Conservation (phyloP, 2,888 invertebrate genomes). For the Biston stratarius region DNA sequence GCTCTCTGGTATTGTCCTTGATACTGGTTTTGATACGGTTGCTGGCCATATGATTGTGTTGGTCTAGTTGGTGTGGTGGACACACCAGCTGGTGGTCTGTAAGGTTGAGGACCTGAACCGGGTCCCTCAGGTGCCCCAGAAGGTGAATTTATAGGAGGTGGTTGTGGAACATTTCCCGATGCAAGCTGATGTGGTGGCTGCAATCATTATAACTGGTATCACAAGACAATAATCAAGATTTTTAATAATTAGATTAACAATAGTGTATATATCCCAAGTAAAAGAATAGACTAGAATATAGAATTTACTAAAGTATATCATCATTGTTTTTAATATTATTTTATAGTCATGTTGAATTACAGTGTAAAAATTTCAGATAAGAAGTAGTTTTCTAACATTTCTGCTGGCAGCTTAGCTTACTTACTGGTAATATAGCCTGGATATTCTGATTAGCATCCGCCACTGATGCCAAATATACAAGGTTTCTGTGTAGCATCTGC, state of each 20-base stretch:
- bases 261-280: too few species aligned
- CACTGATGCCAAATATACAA: constrained; percentile 97
- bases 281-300: too few species aligned
- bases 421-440: constrained; percentile 95
- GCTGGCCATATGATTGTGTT: constrained; percentile 89
- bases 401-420: constrained; percentile 49
- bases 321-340: too few species aligned
- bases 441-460: constrained; percentile 99
- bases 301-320: too few species aligned
- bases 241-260: too few species aligned
- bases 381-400: too few species aligned
- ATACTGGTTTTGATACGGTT: constrained; percentile 89
- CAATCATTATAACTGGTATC: constrained; percentile 49
- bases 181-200: constrained; percentile 87
- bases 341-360: too few species aligned
- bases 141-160: constrained; percentile 71
- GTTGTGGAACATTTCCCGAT: constrained; percentile 80
- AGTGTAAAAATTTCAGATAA: too few species aligned
- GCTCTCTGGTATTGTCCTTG: constrained; percentile 87
- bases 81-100: constrained; percentile 81
- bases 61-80: constrained; percentile 86
- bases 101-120: constrained; percentile 78
- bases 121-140: constrained; percentile 72
- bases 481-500: constrained; percentile 96
- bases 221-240: neutral